Evolutionary conservation across 2,797 vertebrate genomes (phyloP).

Genomic region (Monodelphis domestica): DNA sequence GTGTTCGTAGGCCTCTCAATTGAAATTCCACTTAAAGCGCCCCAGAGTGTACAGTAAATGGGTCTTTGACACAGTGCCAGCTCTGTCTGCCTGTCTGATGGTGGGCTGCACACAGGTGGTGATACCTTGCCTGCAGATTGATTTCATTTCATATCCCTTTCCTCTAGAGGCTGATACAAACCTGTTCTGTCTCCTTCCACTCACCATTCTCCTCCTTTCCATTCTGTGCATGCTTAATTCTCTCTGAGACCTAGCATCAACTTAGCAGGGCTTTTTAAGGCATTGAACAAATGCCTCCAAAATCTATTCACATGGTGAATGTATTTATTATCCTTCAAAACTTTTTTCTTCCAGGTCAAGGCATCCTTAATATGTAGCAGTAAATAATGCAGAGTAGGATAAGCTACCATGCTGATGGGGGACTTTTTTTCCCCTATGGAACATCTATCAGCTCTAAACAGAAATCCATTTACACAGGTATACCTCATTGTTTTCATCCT

Average conservation of each 20-base stretch:
- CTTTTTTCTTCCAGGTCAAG: not conserved
- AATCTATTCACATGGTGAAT: accelerated
- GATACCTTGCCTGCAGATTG: not conserved
- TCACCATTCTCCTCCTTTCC: not conserved
- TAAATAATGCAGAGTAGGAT: accelerated
- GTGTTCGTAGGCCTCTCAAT: not conserved
- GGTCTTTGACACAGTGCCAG: accelerated
- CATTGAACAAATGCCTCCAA: not conserved
- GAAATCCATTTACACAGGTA: not conserved
- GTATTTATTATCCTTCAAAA: accelerated
- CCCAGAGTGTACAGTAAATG: accelerated
- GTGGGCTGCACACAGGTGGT: not conserved
- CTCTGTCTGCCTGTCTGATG: accelerated
- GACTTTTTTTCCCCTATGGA: not conserved
- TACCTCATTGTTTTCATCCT: not conserved
- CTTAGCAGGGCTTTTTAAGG: not conserved
- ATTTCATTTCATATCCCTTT: slow-evolving; percentile 44
- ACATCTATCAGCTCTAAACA: not conserved
- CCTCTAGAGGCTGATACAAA: not conserved
- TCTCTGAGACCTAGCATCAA: not conserved
- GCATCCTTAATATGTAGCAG: too few species aligned
- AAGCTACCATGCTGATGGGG: not conserved
- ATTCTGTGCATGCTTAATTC: not conserved
- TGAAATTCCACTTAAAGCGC: not conserved
- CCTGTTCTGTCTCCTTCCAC: slow-evolving; percentile 4